Evolutionary conservation across 2,888 invertebrate species (phyloP), one percentile per base, ranked within the genome.

Genomic region (Lathronympha strigana): DNA sequence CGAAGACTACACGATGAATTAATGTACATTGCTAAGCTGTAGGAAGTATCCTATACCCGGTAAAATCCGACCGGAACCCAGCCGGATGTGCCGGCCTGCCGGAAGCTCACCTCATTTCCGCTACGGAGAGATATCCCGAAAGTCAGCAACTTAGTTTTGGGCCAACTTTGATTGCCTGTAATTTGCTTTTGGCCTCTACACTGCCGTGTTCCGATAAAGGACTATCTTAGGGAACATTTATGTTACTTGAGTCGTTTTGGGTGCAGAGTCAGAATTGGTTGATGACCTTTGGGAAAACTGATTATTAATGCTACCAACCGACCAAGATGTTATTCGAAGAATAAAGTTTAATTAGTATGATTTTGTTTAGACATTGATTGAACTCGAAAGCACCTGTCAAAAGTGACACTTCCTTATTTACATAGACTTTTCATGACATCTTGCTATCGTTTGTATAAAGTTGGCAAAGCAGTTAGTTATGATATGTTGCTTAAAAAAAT

Each of bases 91-190:
- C 62, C 72, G 69, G 68, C 69, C 73, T 68, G 68, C 69, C 70
- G 73, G 73, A 74, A 73, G 69, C 71, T 68, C 71, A 74, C 73
- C 73, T 74, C 71, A 73, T 74, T 72, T 74, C 73, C 73, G 63
- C 60, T 45, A 31, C 53, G 38, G 61, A 63, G 67, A 67, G 63
- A 67, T 66, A 67, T 57, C 53, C 68, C 64, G 66, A 54, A 47
- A 63, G 54, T 63, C 57, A 21, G 57, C 57, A 60, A 67, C 67
- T 67, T 67, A 64, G 64, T 64, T 64, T 58, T 63, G 57, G 49
- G 51, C 11, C 40, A 58, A 64, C 58, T 64, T 64, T 64, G 58
- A 64, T 60, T 64, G 58, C 40, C 17, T 17, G 43, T 64, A 60
- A 64, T 64, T 64, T 53, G 58, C 51, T 60, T 58, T 40, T 40